Evolutionary conservation across 2,797 vertebrate species (phyloP), one percentile per base, ranked within the genome.

Genomic region (Hydrolagus colliei): DNA sequence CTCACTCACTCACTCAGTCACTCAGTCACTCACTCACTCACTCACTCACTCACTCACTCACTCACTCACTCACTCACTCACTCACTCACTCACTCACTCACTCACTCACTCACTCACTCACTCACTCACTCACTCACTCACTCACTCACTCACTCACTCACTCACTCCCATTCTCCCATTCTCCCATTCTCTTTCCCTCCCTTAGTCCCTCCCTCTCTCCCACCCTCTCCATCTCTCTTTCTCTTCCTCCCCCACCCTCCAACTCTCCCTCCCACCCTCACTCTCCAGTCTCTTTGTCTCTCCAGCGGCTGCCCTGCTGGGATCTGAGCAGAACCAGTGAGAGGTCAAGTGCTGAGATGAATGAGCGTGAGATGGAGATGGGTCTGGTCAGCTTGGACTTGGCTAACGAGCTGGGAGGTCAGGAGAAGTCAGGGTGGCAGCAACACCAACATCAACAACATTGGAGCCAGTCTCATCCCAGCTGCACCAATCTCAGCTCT

Each of bases 301-400:
- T 6, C 27, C 4, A 32, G 20, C n/a, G 13, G 35, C 71, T 16
- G 16, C 86, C 82, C 86, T 88, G 85, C 86, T 91, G 92, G 89
- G 91, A 86, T 89, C 90, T 88, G 74, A 86, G 89, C 87, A 9
- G 88, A 88, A 90, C 90, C 41, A 3, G 41, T 52, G 41, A 52
- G 73, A 88, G 63, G 88, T 88, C 88, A 88, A 27, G 86, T 88
- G 86, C 89, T 90, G 90, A 95, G 89, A 89, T 91, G 89, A 89
- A 92, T 91, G 88, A 91, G 89, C 93, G 91, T 87, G 92, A 91
- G 89, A 98, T 98, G 97, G 97, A 98, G 91, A 96, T 98, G 90
- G 96, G 97, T 59, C 94, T 99, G 11, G 96, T 98, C 88, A 95
- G 95, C 88, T 98, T 98, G 87, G 96, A 98, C 88, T 98, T 96